Percentiles rank a stretch among this genome's conserved stretches.
These are phyloP conservation scores for Hestina assimilis DNA, from an alignment of 1,140 invertebrate species.

Conservation along the genomic window DNA sequence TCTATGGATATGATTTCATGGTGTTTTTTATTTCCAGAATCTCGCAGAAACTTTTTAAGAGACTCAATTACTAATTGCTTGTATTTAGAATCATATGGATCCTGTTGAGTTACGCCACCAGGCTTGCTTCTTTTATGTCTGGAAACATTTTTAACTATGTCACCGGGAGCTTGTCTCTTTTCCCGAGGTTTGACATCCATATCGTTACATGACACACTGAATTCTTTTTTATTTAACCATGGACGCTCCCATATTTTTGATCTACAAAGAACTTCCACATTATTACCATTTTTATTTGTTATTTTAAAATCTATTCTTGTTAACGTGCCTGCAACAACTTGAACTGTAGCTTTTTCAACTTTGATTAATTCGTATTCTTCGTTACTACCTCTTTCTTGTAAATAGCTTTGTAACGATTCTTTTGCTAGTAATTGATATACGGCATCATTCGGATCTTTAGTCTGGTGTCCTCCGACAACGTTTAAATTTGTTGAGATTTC, in stretches of 20 bases:
- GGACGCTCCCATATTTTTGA: conserved; percentile 37
- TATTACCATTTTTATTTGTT: conserved; percentile 12
- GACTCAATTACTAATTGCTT: conserved; percentile 34
- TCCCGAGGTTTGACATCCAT: conserved; percentile 23
- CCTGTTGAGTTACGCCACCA: no score
- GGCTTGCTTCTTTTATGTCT: background rate
- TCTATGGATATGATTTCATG: conserved; percentile 29
- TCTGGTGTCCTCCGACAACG: conserved; percentile 18
- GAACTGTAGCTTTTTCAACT: conserved; percentile 34
- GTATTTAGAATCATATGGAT: conserved; percentile 31
- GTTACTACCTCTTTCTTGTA: conserved; percentile 16
- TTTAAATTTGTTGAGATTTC: no score
- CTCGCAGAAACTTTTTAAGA: conserved; percentile 35
- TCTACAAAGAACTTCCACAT: conserved; percentile 32
- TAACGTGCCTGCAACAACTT: conserved; percentile 35
- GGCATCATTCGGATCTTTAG: conserved; percentile 28
- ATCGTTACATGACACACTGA: conserved; percentile 26
- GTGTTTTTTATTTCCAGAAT: conserved; percentile 18
- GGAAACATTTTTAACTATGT: conserved; percentile 18
- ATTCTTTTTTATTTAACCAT: conserved; percentile 38
- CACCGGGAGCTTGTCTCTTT: conserved; percentile 31
- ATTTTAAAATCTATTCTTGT: conserved; percentile 42
- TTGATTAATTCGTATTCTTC: conserved; percentile 33
- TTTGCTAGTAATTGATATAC: conserved; percentile 36
- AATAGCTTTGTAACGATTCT: conserved; percentile 41